Percentiles rank a stretch among this genome's conserved stretches.
These are phyloP conservation scores for Corythaixoides concolor DNA, from an alignment of 2,113 vertebrate genomes.

Conservation along the genomic window DNA sequence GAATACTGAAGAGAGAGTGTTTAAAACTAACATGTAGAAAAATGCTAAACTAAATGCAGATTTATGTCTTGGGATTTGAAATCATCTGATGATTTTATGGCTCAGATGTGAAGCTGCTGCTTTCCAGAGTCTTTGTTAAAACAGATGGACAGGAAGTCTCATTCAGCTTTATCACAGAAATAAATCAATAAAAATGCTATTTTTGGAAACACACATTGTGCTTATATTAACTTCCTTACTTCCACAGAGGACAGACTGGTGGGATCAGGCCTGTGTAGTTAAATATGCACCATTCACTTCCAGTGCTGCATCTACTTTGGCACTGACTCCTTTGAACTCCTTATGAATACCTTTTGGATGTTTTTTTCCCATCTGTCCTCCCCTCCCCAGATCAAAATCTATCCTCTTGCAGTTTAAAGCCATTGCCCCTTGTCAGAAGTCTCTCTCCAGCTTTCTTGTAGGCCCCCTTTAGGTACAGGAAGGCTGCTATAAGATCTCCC, in stretches of 20 bases:
- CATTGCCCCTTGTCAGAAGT: too few relatives aligned
- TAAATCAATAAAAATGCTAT: background rate
- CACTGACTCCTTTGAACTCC: slow-evolving; percentile 55
- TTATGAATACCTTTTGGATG: slow-evolving; percentile 49
- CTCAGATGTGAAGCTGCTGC: background rate
- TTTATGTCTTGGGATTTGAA: background rate
- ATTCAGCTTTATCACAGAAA: background rate
- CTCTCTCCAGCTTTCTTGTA: too few relatives aligned
- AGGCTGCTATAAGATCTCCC: too few relatives aligned
- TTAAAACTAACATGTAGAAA: background rate
- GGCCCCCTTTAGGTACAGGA: too few relatives aligned
- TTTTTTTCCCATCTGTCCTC: slow-evolving; percentile 34
- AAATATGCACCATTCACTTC: slow-evolving; percentile 51
- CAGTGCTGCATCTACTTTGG: slow-evolving; percentile 36
- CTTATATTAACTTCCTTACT: background rate
- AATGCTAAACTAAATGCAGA: background rate
- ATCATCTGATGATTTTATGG: background rate
- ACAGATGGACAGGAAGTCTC: background rate
- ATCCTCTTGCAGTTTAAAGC: too few relatives aligned
- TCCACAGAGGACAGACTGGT: background rate
- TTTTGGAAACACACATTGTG: background rate
- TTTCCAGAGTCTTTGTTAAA: background rate
- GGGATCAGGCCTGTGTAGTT: background rate
- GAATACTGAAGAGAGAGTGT: background rate
- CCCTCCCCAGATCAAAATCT: too few relatives aligned